phyloP scores from a whole-genome alignment of 2,888 invertebrate genomes.

The Aethes cnicana region DNA sequence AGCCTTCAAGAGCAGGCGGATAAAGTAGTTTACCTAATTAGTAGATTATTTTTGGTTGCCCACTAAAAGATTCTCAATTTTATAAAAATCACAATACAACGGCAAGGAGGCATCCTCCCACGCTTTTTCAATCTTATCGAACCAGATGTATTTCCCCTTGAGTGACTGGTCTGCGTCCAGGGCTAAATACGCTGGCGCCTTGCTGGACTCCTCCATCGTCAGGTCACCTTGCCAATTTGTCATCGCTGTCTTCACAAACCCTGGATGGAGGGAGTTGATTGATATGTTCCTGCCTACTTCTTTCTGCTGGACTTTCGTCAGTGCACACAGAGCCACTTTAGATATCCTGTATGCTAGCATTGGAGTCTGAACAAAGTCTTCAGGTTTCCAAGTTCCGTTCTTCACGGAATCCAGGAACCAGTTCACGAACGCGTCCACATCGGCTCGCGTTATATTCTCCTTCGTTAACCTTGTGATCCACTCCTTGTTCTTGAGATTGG shows the following conservation, averaged over 20 bases:
- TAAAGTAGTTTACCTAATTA: too few species aligned
- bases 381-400: conserved; percentile 49
- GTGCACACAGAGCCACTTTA: conserved; percentile 87
- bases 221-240: conserved; percentile 82
- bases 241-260: conserved; percentile 90
- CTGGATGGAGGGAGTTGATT: conserved; percentile 86
- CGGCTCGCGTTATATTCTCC: conserved; percentile 78
- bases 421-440: conserved; percentile 80
- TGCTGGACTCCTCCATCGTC: conserved; percentile 80
- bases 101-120: too few species aligned
- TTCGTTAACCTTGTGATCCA: too few species aligned
- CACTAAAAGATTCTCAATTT: too few species aligned
- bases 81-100: too few species aligned
- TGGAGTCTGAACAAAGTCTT: conserved; percentile 66
- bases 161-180: conserved; percentile 74
- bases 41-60: too few species aligned
- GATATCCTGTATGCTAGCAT: conserved; percentile 85
- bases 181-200: conserved; percentile 79
- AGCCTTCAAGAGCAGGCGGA: too few species aligned
- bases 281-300: conserved; percentile 81
- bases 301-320: conserved; percentile 85
- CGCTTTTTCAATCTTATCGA: too few species aligned
- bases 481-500: conserved; percentile 75
- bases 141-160: conserved; percentile 86
- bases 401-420: conserved; percentile 81